phyloP scores from a whole-genome alignment of 2,888 invertebrate species.

The Caenorhabditis sp. region DNA sequence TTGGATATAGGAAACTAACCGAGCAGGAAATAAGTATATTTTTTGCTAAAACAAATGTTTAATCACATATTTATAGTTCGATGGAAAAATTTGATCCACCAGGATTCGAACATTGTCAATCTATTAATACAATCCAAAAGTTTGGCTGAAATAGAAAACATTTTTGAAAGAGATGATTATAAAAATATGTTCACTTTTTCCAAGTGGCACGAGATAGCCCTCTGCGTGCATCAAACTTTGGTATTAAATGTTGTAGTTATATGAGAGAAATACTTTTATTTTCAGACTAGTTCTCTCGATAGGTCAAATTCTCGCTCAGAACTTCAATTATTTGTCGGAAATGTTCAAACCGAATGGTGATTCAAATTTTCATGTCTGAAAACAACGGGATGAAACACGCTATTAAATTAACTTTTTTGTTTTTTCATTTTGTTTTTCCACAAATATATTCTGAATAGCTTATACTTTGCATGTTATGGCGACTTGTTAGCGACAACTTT shows the following conservation, averaged over 20 bases:
- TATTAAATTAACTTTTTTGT: too few species aligned
- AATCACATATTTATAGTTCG: constrained; percentile 56
- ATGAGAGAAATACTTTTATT: background rate
- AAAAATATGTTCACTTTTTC: constrained; percentile 70
- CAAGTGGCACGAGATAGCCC: constrained; percentile 75
- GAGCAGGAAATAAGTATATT: constrained; percentile 76
- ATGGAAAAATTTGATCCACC: constrained; percentile 62
- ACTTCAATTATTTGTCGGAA: constrained; percentile 71
- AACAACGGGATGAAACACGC: too few species aligned
- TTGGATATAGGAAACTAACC: constrained; percentile 74
- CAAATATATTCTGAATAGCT: too few species aligned
- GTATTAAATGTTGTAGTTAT: constrained; percentile 19
- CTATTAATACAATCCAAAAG: constrained; percentile 52
- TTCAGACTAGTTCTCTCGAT: constrained; percentile 47
- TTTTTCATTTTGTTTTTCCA: too few species aligned
- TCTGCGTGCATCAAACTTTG: constrained; percentile 65
- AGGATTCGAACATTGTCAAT: constrained; percentile 53
- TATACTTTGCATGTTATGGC: too few species aligned
- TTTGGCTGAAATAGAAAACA: constrained; percentile 60
- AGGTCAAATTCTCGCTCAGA: constrained; percentile 59
- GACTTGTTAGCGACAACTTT: too few species aligned
- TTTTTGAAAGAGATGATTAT: constrained; percentile 67
- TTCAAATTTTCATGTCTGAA: too few species aligned
- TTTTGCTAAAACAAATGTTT: background rate
- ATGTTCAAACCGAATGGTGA: constrained; percentile 69